Conservation (phyloP, 2,888 invertebrate genomes). For the Tipula confusa region DNA sequence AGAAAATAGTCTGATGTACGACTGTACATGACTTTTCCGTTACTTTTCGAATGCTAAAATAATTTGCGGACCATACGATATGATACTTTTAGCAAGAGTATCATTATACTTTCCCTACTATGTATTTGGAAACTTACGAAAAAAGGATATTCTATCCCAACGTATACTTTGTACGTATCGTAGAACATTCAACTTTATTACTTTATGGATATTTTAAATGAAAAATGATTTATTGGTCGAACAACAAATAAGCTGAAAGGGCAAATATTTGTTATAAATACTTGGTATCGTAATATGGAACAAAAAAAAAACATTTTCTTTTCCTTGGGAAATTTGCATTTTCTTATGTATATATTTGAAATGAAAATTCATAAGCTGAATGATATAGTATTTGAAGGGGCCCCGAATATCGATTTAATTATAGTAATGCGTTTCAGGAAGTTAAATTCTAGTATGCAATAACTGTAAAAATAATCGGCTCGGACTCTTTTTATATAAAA, state of each 20-base stretch:
- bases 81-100: no score
- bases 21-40: no score
- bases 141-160: background rate
- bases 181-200: background rate
- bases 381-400: background rate
- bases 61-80: no score
- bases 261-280: background rate
- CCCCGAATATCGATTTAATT: background rate
- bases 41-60: no score
- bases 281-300: background rate
- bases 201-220: background rate
- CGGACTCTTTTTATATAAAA: no score
- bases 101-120: no score
- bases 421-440: background rate
- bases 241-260: background rate
- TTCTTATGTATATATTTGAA: background rate
- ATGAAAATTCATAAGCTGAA: background rate
- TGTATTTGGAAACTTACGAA: no score
- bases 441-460: background rate
- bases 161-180: background rate
- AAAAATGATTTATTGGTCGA: background rate
- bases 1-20: no score
- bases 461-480: no score
- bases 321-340: background rate
- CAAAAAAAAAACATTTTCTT: background rate